phyloP scores from a whole-genome alignment of 2,888 invertebrate species.

The Lottia gigantea region DNA sequence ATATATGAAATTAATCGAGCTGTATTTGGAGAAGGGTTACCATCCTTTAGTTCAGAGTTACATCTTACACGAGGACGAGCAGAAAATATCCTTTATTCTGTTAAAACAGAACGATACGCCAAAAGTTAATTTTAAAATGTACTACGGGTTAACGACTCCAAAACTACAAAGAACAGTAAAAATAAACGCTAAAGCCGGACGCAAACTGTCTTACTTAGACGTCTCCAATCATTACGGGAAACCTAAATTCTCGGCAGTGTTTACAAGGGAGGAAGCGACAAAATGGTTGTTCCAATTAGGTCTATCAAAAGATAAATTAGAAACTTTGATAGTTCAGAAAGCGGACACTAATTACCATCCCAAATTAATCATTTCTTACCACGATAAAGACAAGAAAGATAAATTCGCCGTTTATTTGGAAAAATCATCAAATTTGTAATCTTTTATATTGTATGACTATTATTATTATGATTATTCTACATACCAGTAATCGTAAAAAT shows the following conservation, averaged over 20 bases:
- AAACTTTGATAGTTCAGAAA: slow-evolving; percentile 39
- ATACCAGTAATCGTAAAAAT: too few species aligned
- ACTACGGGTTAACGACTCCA: slow-evolving; percentile 43
- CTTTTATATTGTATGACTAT: not conserved
- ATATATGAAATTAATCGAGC: slow-evolving; percentile 51
- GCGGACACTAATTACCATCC: slow-evolving; percentile 47
- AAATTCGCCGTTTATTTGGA: slow-evolving; percentile 46
- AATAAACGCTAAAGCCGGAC: slow-evolving; percentile 40
- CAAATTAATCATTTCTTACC: slow-evolving; percentile 51
- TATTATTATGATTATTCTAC: too few species aligned
- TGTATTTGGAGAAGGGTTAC: slow-evolving; percentile 54
- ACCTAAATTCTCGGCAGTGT: slow-evolving; percentile 58
- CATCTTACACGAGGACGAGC: slow-evolving; percentile 45
- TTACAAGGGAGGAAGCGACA: slow-evolving; percentile 43
- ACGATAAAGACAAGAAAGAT: slow-evolving; percentile 32
- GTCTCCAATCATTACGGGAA: slow-evolving; percentile 48
- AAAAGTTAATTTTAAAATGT: slow-evolving; percentile 43
- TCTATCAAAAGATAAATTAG: slow-evolving; percentile 35
- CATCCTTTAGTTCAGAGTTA: slow-evolving; percentile 54
- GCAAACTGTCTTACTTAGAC: slow-evolving; percentile 53
- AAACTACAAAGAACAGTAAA: slow-evolving; percentile 43
- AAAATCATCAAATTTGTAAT: slow-evolving; percentile 15
- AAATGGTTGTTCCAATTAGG: slow-evolving; percentile 51
- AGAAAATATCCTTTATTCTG: slow-evolving; percentile 55
- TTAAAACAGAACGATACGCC: slow-evolving; percentile 39